These are phyloP conservation scores for Malurus leucopterus DNA, from an alignment of 2,797 vertebrate genomes.

Conservation along the genomic window DNA sequence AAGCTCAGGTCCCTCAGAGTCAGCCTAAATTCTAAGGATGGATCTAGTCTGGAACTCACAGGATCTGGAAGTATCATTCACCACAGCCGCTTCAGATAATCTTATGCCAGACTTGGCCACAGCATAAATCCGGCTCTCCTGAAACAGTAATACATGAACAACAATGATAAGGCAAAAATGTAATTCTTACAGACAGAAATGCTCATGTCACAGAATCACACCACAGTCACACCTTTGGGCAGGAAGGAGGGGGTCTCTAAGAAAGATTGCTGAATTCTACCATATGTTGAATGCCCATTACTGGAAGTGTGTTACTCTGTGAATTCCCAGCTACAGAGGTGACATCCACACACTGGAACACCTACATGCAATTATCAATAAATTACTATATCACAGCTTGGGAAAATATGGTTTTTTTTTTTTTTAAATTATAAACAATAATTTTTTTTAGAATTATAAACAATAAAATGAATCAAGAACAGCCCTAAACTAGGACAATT, in stretches of 20 bases:
- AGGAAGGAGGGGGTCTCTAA: neutral
- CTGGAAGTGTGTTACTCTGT: neutral
- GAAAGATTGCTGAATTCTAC: neutral
- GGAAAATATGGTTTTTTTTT: neutral
- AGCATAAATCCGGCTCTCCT: constrained; percentile 94
- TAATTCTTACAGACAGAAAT: neutral
- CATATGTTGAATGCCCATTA: neutral
- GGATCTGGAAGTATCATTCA: constrained; percentile 67
- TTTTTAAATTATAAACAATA: neutral
- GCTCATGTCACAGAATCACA: neutral
- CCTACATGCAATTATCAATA: neutral
- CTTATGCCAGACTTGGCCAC: constrained; percentile 91
- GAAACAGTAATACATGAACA: constrained; percentile 25
- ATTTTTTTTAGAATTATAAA: no score
- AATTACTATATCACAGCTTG: neutral
- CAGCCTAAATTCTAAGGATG: neutral
- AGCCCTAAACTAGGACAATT: neutral
- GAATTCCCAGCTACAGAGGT: neutral
- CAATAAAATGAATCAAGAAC: neutral
- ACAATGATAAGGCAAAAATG: neutral
- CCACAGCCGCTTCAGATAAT: constrained; percentile 79
- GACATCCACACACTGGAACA: neutral
- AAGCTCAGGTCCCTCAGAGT: neutral
- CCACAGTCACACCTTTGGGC: neutral
- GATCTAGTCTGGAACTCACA: constrained; percentile 70